A percentile compares a stretch with the other conserved stretches of the same genome.
phyloP scores from a whole-genome alignment of 2,113 vertebrate genomes.

The Pampusana beccarii region DNA sequence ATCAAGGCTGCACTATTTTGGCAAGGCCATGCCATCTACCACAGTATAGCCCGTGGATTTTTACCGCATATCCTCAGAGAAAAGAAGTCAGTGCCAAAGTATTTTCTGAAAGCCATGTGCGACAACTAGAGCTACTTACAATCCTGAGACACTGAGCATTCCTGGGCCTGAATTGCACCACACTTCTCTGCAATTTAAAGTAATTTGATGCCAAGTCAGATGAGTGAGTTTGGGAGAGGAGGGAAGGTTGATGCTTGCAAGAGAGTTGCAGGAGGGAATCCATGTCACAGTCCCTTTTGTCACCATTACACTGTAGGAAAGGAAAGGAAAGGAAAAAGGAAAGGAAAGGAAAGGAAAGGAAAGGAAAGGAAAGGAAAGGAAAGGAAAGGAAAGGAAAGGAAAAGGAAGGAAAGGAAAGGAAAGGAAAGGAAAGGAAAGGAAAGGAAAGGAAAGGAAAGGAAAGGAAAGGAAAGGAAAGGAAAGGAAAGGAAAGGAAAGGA shows the following conservation, averaged over 20 bases:
- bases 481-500: too few relatives aligned
- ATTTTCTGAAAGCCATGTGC: background rate
- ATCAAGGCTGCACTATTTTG: background rate
- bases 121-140: background rate
- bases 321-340: background rate
- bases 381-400: too few relatives aligned
- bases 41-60: background rate
- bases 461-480: too few relatives aligned
- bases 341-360: too few relatives aligned
- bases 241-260: background rate
- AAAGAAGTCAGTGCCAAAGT: background rate
- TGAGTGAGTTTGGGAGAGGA: background rate
- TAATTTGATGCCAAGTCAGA: background rate
- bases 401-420: too few relatives aligned
- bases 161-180: background rate
- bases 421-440: too few relatives aligned
- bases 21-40: background rate
- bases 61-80: background rate
- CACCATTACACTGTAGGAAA: background rate
- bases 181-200: background rate
- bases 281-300: background rate
- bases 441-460: too few relatives aligned
- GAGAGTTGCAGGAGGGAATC: background rate
- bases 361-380: too few relatives aligned
- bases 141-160: background rate